Evolutionary conservation across 2,888 invertebrate species (phyloP), one percentile per base, ranked within the genome.

Genomic region (Tetropium fuscum): DNA sequence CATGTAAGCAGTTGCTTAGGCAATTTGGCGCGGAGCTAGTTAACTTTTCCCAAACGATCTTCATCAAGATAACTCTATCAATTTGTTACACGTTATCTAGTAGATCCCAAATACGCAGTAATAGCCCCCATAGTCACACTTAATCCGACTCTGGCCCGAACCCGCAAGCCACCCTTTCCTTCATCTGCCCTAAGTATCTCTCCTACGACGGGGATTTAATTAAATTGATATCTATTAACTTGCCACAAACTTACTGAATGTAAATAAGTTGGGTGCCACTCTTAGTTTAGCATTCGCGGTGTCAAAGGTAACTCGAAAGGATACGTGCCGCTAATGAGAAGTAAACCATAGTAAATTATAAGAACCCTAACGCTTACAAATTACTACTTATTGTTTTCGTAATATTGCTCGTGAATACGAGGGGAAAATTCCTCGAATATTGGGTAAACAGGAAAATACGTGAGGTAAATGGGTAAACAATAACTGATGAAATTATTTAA

Each of bases 141-240:
- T 20, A 27, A 7, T 22, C 40, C 51, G 51, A 16, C 13, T 11
- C 51, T 51, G 40, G 16, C 1, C 30, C 10, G 19, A 51, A 51
- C 36, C 51, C 51, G n/a, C 40, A 40, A 36, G 16, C 16, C 34
- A 32, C 34, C 53, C 36, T 38, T 36, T 34, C 53, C 32, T 36
- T 43, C 43, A 43, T 53, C 53, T 38, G 43, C 53, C 44, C 53
- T 40, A 32, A 51, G 40, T 19, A 27, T 40, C 20, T 40, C 22
- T 40, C 40, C 51, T 27, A 51, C 25, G 38, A 27, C 38, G 25
- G 60, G 72, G 71, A 71, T 75, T 73, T 76, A 77, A 77, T 77
- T 75, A 77, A 77, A 77, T 74, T 75, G 76, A 76, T 76, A 75
- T 74, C 76, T 74, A 75, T 76, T 76, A 76, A 76, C 71, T 74